Percentiles rank a stretch among this genome's conserved stretches.
phyloP scores from a whole-genome alignment of 2,888 invertebrate genomes.

The Blera fallax region DNA sequence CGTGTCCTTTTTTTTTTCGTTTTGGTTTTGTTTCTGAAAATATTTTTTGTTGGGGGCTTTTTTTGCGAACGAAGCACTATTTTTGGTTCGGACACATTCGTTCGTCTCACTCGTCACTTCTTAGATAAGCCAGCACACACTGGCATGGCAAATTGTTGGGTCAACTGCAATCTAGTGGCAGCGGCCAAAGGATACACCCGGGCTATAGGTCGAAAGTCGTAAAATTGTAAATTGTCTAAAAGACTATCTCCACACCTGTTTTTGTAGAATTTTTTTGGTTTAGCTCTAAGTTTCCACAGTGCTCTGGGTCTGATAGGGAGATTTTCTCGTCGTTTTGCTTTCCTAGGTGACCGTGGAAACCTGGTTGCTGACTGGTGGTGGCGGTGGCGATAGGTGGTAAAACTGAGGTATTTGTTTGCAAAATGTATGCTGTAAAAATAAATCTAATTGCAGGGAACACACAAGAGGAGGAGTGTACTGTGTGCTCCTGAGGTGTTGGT shows the following conservation, averaged over 20 bases:
- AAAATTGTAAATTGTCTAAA: slow-evolving; percentile 60
- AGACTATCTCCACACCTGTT: slow-evolving; percentile 30
- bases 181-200: background rate
- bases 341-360: background rate
- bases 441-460: slow-evolving; percentile 11
- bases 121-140: slow-evolving; percentile 15
- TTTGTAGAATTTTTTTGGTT: slow-evolving; percentile 3
- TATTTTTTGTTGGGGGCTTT: slow-evolving; percentile 12
- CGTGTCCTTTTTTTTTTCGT: background rate
- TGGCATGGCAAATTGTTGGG: slow-evolving; percentile 27
- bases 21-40: slow-evolving; percentile 5
- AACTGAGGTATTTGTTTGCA: slow-evolving; percentile 10
- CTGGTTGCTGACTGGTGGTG: background rate
- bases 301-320: background rate
- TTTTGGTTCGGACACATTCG: slow-evolving; percentile 47
- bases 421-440: slow-evolving; percentile 13
- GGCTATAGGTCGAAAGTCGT: slow-evolving; percentile 54
- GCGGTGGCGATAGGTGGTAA: background rate
- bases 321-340: background rate
- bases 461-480: background rate
- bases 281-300: slow-evolving; percentile 2
- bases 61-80: slow-evolving; percentile 48
- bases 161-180: slow-evolving; percentile 33
- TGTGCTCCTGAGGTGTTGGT: background rate
- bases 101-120: slow-evolving; percentile 45